Percentiles rank a stretch among this genome's conserved stretches.
phyloP scores from a whole-genome alignment of 2,797 vertebrate species.

The Muraenolepis orangiensis region DNA sequence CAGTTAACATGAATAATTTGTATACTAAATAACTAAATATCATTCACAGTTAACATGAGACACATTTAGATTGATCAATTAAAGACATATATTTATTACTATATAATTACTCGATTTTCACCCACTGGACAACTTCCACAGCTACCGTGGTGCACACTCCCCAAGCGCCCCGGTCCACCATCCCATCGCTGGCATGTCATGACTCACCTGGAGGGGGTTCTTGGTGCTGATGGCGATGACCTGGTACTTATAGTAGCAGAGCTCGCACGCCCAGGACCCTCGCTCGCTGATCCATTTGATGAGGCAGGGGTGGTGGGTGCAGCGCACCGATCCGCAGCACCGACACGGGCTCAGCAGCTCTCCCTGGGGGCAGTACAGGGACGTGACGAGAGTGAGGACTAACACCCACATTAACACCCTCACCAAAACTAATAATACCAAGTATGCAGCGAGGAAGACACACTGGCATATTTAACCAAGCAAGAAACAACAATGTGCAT shows the following conservation, averaged over 20 bases:
- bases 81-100: not conserved
- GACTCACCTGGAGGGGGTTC: conserved; percentile 95
- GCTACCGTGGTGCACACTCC: not conserved
- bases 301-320: conserved; percentile 93
- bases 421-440: not conserved
- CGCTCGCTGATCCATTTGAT: conserved; percentile 98
- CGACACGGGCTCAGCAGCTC: conserved; percentile 97
- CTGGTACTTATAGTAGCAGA: conserved; percentile 99
- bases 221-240: conserved; percentile 99
- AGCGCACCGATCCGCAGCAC: conserved; percentile 93
- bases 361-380: conserved; percentile 72
- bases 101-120: not conserved
- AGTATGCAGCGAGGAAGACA: not conserved
- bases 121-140: no score
- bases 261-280: conserved; percentile 97
- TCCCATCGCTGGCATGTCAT: not conserved
- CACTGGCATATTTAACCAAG: no score
- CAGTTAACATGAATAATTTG: no score
- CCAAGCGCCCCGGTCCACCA: not conserved
- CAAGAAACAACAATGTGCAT: no score
- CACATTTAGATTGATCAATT: not conserved
- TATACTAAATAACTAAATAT: not conserved
- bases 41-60: not conserved
- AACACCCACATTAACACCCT: not conserved
- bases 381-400: not conserved